Conservation (phyloP, 2,797 vertebrate genomes). For the Characodon lateralis region DNA sequence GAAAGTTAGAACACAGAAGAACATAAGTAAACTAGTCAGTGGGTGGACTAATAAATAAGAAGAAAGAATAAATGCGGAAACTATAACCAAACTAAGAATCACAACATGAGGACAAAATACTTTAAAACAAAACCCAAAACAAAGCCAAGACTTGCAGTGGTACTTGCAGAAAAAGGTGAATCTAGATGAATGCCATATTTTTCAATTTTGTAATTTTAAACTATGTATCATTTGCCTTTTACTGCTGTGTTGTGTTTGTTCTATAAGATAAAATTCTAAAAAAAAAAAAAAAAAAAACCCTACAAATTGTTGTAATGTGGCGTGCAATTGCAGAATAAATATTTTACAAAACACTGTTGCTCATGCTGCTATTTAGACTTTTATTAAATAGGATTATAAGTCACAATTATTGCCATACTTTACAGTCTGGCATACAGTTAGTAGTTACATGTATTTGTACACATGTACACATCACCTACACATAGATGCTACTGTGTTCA, state of each 20-base stretch:
- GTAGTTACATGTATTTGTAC: no score
- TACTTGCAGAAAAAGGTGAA: background rate
- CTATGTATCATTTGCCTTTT: background rate
- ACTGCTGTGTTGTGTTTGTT: no score
- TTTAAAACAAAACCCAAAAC: no score
- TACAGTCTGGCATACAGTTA: background rate
- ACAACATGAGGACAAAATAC: no score
- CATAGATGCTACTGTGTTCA: conserved; percentile 25
- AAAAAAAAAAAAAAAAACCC: no score
- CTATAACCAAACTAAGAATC: no score
- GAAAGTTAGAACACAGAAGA: no score
- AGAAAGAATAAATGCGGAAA: no score
- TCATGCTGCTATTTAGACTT: conserved; percentile 73
- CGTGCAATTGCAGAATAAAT: no score
- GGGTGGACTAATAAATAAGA: no score
- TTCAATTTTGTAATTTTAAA: background rate
- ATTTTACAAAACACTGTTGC: conserved; percentile 4
- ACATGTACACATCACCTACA: background rate
- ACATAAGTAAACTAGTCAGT: no score
- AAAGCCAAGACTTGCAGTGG: background rate
- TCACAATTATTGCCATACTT: conserved; percentile 7
- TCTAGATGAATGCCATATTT: background rate
- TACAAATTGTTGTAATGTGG: background rate
- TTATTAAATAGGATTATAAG: conserved; percentile 45
- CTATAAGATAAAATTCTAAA: no score